Evolutionary conservation across 2,797 vertebrate species (phyloP).

Genomic region (Sebastes wilsoni): DNA sequence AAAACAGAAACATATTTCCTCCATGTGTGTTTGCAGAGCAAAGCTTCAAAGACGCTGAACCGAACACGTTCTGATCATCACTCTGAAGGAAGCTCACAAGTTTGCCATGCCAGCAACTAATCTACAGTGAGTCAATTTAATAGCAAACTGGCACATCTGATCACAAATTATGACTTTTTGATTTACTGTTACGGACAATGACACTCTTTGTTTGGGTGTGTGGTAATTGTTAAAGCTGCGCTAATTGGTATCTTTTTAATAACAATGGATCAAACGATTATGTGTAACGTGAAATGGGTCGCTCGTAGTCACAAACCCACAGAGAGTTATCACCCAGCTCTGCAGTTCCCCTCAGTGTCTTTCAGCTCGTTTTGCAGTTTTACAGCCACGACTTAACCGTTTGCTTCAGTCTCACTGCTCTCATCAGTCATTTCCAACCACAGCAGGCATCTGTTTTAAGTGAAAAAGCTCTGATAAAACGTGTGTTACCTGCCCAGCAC

Average conservation of each 20-base stretch:
- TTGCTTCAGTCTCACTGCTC: not conserved
- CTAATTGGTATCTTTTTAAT: not conserved
- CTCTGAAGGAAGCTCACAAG: conserved; percentile 11
- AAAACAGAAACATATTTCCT: conserved; percentile 36
- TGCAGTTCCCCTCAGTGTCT: not conserved
- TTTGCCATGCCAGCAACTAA: not conserved
- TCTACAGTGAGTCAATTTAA: conserved; percentile 6
- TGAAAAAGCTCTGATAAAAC: not conserved
- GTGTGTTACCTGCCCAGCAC: not conserved
- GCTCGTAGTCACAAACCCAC: not conserved
- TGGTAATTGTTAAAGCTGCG: not conserved
- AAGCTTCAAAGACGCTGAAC: conserved; percentile 35
- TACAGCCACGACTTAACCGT: not conserved
- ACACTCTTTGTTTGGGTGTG: not conserved
- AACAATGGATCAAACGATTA: not conserved
- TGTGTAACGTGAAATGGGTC: not conserved
- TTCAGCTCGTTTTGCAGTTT: not conserved
- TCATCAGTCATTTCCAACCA: not conserved
- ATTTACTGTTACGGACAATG: conserved; percentile 10
- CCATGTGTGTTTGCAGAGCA: conserved; percentile 24
- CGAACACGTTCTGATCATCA: conserved; percentile 11
- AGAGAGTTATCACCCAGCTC: not conserved
- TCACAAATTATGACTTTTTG: not conserved
- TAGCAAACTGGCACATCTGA: conserved; percentile 4
- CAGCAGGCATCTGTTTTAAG: not conserved